Evolutionary conservation across 1,140 invertebrate species (phyloP).

Genomic region (Chionoecetes opilio): DNA sequence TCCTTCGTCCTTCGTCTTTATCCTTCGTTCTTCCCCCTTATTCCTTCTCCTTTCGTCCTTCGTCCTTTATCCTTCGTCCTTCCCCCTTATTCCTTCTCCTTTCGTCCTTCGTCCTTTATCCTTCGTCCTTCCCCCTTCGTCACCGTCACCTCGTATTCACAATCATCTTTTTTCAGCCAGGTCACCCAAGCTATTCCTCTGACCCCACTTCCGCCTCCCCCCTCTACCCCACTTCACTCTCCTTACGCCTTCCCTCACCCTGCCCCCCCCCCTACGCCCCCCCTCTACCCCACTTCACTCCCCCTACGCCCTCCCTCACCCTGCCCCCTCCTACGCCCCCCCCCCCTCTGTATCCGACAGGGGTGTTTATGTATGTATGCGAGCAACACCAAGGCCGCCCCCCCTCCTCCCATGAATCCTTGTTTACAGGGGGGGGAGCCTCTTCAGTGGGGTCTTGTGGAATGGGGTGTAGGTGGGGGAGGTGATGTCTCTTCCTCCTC

Average conservation of each 20-base stretch:
- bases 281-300: background rate
- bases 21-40: too few relatives aligned
- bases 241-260: background rate
- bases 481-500: background rate
- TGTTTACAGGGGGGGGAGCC: background rate
- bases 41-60: too few relatives aligned
- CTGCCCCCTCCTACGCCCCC: background rate
- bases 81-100: background rate
- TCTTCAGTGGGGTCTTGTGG: background rate
- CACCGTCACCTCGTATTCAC: too few relatives aligned
- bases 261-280: background rate
- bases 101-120: background rate
- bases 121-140: background rate
- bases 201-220: too few relatives aligned
- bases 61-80: background rate
- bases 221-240: background rate
- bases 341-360: background rate
- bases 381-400: background rate
- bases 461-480: background rate
- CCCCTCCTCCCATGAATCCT: background rate
- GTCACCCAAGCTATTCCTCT: too few relatives aligned
- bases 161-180: too few relatives aligned
- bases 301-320: background rate
- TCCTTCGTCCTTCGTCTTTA: too few relatives aligned
- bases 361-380: background rate